Evolutionary conservation across 2,888 invertebrate genomes (phyloP), one percentile per base, ranked within the genome.

Genomic region (Crioceris asparagi): DNA sequence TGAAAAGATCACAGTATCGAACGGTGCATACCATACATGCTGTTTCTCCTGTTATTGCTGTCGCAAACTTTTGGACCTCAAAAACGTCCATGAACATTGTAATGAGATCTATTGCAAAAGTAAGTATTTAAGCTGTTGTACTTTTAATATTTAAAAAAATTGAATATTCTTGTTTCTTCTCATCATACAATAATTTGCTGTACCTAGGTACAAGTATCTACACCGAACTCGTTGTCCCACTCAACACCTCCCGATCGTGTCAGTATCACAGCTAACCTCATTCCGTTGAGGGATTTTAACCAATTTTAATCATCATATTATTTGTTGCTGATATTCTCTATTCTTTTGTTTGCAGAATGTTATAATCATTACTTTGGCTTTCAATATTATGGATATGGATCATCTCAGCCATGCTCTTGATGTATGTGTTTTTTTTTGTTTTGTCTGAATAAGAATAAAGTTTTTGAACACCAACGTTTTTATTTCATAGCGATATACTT

Each of bases 31-130:
- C 47, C 70, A 70, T 53, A 66, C 60, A 27, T 65, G 64, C 45
- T 70, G 70, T 55, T 70, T 70, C 53, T 67, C 67, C 29, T 71
- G 70, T 48, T 67, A 59, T 46, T 67, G 67, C 47, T 71, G 70
- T 44, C 62, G 67, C 32, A 70, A 68, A 47, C 65, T 64, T 3
- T 51, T 71, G 43, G 68, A 69, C 42, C 56, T 68, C 8, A 56
- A 65, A 43, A 69, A 62, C 26, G 64, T 67, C 36, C 65, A 63
- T 39, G 69, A 69, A 44, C 64, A 65, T 39, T 63, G 64, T 31
- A 66, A 68, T 7, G 69, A 71, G 50, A 68, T 71, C 46, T 70
- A 67, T 50, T 70, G 70, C 51, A 69, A 67, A 59, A 65, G 70
- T 70, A 56, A 60, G 67, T 37, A 19, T 34, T 26, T 6, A 21